Evolutionary conservation across 2,797 vertebrate genomes (phyloP).

Genomic region (Echiichthys vipera): DNA sequence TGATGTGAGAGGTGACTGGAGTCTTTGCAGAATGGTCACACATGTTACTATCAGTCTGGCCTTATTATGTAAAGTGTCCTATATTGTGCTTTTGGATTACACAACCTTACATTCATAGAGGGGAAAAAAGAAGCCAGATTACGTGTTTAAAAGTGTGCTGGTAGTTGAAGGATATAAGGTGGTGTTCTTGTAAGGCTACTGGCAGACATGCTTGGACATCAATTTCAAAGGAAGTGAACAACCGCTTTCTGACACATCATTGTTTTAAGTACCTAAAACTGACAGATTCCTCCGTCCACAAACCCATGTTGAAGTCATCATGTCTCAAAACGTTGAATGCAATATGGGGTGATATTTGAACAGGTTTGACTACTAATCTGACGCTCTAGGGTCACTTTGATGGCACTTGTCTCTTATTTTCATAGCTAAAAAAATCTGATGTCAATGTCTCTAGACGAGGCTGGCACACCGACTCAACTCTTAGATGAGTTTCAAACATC

Average conservation of each 20-base stretch:
- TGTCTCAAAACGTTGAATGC: too few relatives aligned
- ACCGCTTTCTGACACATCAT: conserved; percentile 2
- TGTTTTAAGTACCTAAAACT: conserved; percentile 3
- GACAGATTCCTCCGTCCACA: not conserved
- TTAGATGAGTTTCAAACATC: not conserved
- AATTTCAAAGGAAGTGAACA: conserved; percentile 7
- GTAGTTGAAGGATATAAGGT: conserved; percentile 10
- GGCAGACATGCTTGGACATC: conserved; percentile 15
- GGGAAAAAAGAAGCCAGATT: too few relatives aligned
- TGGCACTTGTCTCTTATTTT: not conserved
- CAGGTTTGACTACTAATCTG: not conserved
- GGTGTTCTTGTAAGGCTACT: not conserved
- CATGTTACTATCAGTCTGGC: conserved; percentile 57
- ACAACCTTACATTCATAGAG: not conserved
- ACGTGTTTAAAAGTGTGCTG: conserved; percentile 1
- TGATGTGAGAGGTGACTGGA: conserved; percentile 54
- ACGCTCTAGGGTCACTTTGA: not conserved
- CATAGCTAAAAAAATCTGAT: not conserved
- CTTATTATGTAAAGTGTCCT: conserved; percentile 50
- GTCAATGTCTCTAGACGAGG: too few relatives aligned
- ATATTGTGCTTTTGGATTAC: conserved; percentile 33
- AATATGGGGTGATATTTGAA: too few relatives aligned
- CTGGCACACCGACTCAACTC: not conserved
- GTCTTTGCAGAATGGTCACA: conserved; percentile 50
- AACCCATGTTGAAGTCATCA: not conserved